Evolutionary conservation across 2,797 vertebrate species (phyloP).

Genomic region (Melanogrammus aeglefinus): DNA sequence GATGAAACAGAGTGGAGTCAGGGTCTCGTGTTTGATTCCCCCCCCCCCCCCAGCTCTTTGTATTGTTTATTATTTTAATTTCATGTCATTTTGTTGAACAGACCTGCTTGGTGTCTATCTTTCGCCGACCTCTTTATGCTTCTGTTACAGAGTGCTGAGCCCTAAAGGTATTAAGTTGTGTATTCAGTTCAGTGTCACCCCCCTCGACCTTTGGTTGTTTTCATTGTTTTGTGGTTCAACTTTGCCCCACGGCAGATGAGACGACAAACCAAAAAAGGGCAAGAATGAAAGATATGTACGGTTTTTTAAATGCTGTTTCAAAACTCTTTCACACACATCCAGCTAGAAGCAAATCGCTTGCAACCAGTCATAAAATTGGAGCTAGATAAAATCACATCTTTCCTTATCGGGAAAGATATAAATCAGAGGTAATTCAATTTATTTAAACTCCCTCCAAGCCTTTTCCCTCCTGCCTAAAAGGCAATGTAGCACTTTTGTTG

Average conservation of each 20-base stretch:
- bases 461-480: constrained; percentile 45
- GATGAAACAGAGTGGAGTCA: constrained; percentile 5
- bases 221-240: background rate
- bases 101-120: background rate
- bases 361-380: background rate
- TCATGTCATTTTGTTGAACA: background rate
- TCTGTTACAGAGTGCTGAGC: background rate
- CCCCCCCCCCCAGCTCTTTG: background rate
- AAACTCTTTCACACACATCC: background rate
- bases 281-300: background rate
- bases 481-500: constrained; percentile 71
- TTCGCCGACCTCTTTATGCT: background rate
- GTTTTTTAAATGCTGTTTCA: background rate
- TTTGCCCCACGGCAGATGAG: background rate
- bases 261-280: background rate
- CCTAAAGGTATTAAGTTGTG: background rate
- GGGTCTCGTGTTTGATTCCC: background rate
- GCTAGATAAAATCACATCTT: constrained; percentile 1
- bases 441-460: background rate
- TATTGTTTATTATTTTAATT: background rate
- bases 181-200: background rate
- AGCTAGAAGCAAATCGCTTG: background rate
- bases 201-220: background rate
- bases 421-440: background rate
- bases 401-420: background rate